Conservation (phyloP, 2,888 invertebrate genomes). For the Didymodactylos carnosus region DNA sequence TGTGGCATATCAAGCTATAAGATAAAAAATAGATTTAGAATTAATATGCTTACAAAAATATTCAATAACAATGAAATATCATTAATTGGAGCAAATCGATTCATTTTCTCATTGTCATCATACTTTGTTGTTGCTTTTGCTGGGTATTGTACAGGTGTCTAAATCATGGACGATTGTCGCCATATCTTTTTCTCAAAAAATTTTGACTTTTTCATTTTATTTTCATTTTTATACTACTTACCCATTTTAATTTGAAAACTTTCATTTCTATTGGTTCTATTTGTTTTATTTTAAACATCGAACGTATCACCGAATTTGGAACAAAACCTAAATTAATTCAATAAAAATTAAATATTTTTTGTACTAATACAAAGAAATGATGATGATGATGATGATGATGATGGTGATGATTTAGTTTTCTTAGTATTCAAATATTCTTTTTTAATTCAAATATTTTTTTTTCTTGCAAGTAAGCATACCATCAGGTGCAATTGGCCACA, state of each 20-base stretch:
- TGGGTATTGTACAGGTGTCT: background rate
- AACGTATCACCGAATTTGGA: conserved; percentile 6
- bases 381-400: too few relatives aligned
- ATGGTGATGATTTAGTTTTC: too few relatives aligned
- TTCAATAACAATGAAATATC: background rate
- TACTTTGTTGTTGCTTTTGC: background rate
- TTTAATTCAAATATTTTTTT: too few relatives aligned
- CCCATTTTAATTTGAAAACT: background rate
- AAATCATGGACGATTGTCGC: too few relatives aligned
- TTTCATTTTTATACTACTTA: background rate
- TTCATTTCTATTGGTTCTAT: background rate
- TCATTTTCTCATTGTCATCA: background rate
- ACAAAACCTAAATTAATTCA: background rate
- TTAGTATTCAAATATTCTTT: too few relatives aligned
- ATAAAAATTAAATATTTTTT: background rate
- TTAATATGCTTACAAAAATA: background rate
- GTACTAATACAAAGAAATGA: background rate
- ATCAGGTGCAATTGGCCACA: conserved; percentile 12
- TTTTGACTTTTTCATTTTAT: background rate
- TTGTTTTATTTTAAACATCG: conserved; percentile 3
- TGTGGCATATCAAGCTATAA: background rate
- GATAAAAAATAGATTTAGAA: background rate
- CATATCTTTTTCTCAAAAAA: background rate
- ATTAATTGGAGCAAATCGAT: background rate
- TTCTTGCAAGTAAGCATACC: background rate